Percentiles rank a stretch among this genome's conserved stretches.
Conservation (phyloP, 2,113 vertebrate genomes). For the Chionis minor region DNA sequence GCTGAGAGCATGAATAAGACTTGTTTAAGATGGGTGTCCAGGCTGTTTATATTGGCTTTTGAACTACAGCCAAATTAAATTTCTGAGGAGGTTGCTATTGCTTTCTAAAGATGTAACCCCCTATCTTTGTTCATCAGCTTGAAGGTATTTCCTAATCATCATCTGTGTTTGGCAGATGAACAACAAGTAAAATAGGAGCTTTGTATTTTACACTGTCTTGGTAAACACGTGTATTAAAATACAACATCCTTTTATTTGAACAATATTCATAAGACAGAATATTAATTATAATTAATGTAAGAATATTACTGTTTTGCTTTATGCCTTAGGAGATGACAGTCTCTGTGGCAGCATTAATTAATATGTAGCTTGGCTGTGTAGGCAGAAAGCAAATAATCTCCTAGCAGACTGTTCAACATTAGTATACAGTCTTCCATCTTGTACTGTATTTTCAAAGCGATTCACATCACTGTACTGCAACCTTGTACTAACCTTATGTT, state of each 20-base stretch:
- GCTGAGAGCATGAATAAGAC: neutral
- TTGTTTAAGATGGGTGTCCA: neutral
- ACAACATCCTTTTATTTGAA: constrained; percentile 56
- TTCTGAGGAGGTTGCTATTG: neutral
- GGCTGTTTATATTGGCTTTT: constrained; percentile 5
- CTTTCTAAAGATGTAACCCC: neutral
- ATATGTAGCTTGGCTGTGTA: constrained; percentile 43
- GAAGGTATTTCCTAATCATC: constrained; percentile 4
- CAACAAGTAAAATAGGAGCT: neutral
- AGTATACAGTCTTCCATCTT: neutral
- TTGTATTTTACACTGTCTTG: neutral
- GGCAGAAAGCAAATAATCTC: constrained; percentile 48
- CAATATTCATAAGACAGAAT: constrained; percentile 33
- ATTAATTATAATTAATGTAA: constrained; percentile 38
- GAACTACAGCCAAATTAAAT: neutral
- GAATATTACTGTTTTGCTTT: constrained; percentile 26
- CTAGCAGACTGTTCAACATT: constrained; percentile 20
- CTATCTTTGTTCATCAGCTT: neutral
- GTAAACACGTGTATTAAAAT: neutral
- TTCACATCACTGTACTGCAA: constrained; percentile 26
- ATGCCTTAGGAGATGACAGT: constrained; percentile 35
- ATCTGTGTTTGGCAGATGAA: neutral
- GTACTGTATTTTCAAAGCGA: neutral
- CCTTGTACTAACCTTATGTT: constrained; percentile 15
- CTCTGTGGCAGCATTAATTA: constrained; percentile 36